These are phyloP conservation scores for Pissodes strobi DNA, from an alignment of 1,140 invertebrate genomes.

Conservation along the genomic window DNA sequence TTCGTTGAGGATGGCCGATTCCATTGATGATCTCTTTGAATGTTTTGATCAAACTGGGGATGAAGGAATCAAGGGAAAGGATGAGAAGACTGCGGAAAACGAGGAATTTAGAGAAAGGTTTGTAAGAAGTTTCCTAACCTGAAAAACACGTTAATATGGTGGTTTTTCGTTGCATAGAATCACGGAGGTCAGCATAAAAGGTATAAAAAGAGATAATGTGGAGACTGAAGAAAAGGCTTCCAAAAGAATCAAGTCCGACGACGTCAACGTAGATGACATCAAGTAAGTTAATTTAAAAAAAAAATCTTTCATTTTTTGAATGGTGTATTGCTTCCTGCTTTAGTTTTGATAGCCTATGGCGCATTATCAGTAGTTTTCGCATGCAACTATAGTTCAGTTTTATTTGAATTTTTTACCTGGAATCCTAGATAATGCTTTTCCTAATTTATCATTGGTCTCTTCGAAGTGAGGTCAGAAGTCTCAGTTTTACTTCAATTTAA, in stretches of 20 bases:
- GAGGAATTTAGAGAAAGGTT: conserved; percentile 39
- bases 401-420: too few relatives aligned
- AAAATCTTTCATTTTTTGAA: too few relatives aligned
- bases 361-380: too few relatives aligned
- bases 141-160: conserved; percentile 42
- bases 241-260: conserved; percentile 38
- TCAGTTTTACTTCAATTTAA: too few relatives aligned
- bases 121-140: conserved; percentile 47
- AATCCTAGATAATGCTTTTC: too few relatives aligned
- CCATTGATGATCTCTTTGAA: conserved; percentile 52
- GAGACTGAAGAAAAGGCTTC: conserved; percentile 15
- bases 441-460: too few relatives aligned
- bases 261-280: conserved; percentile 46
- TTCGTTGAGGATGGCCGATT: conserved; percentile 42
- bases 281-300: conserved; percentile 46
- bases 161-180: conserved; percentile 26
- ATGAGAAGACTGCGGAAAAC: conserved; percentile 27
- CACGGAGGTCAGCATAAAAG: conserved; percentile 15
- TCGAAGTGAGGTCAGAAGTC: too few relatives aligned
- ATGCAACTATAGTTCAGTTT: too few relatives aligned
- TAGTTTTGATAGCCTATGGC: too few relatives aligned
- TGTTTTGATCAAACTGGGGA: conserved; percentile 47
- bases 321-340: too few relatives aligned
- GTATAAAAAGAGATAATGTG: conserved; percentile 25
- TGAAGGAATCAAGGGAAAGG: not conserved